phyloP scores from a whole-genome alignment of 2,113 vertebrate species.

The Siniperca knerii region DNA sequence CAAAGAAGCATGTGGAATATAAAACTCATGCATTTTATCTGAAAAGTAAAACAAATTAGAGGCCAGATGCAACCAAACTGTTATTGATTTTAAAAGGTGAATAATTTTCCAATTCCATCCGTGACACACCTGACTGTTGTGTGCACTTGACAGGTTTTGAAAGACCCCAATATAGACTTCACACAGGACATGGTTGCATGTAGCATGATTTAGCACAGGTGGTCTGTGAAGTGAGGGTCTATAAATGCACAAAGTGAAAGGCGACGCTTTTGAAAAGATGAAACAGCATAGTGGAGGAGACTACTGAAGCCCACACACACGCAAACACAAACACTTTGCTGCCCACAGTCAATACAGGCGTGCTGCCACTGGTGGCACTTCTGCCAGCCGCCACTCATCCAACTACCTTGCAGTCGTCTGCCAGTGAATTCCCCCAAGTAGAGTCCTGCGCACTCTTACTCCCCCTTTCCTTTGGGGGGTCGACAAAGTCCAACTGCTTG shows the following conservation, averaged over 20 bases:
- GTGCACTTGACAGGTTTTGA: constrained; percentile 19
- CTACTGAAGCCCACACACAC: constrained; percentile 64
- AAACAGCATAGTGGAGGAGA: constrained; percentile 49
- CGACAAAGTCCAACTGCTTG: constrained; percentile 84
- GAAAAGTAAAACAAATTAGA: constrained; percentile 30
- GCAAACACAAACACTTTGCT: constrained; percentile 50
- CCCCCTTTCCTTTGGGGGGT: constrained; percentile 82
- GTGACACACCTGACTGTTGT: constrained; percentile 3
- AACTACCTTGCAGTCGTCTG: constrained; percentile 88
- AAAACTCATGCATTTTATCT: constrained; percentile 56
- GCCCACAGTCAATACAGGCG: constrained; percentile 37
- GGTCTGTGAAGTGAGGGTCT: constrained; percentile 43
- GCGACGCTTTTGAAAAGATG: constrained; percentile 58
- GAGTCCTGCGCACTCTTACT: constrained; percentile 84
- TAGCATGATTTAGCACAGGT: constrained; percentile 33
- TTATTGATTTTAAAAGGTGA: constrained; percentile 8
- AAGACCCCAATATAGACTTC: not conserved
- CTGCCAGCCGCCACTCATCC: constrained; percentile 60
- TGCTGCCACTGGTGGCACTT: not conserved
- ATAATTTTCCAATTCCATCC: constrained; percentile 16
- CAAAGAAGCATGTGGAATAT: constrained; percentile 29
- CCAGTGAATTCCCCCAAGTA: constrained; percentile 86
- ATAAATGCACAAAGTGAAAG: constrained; percentile 51
- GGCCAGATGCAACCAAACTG: constrained; percentile 81
- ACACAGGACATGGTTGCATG: constrained; percentile 77